Conservation (phyloP, 2,797 vertebrate genomes). For the Coregonus ussuriensis region DNA sequence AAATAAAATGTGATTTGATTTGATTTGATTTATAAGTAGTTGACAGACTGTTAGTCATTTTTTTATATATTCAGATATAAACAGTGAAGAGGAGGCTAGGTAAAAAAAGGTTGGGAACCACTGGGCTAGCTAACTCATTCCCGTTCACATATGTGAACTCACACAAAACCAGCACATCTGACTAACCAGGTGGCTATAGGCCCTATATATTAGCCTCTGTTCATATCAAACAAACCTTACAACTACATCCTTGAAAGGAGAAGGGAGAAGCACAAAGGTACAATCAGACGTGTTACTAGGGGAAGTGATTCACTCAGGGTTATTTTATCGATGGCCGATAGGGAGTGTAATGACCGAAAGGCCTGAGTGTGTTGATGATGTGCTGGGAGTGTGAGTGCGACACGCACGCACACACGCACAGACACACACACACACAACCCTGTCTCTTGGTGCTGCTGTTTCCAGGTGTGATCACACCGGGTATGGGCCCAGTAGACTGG, state of each 20-base stretch:
- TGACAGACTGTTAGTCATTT: not conserved
- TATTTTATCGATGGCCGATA: not conserved
- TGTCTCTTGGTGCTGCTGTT: slow-evolving; percentile 12
- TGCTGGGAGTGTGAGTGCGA: not conserved
- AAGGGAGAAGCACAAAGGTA: not conserved
- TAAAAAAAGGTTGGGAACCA: not conserved
- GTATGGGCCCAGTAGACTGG: slow-evolving; percentile 63
- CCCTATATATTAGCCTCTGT: not conserved
- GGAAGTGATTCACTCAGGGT: not conserved
- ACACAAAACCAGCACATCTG: not conserved
- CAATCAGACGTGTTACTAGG: too few species aligned
- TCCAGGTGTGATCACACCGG: slow-evolving; percentile 71
- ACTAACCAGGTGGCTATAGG: not conserved
- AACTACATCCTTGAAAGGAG: not conserved
- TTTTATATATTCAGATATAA: not conserved
- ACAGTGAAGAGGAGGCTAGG: not conserved
- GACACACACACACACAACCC: slow-evolving; percentile 17
- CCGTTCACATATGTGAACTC: not conserved
- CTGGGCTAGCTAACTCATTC: not conserved
- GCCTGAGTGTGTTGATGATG: not conserved
- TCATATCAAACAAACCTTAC: not conserved
- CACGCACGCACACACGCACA: slow-evolving; percentile 21
- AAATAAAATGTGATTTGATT: too few species aligned
- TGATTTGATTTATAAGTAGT: not conserved
- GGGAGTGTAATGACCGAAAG: not conserved